Percentiles rank a stretch among this genome's conserved stretches.
Conservation (phyloP, 1,140 invertebrate species). For the Drosophila gunungcola region DNA sequence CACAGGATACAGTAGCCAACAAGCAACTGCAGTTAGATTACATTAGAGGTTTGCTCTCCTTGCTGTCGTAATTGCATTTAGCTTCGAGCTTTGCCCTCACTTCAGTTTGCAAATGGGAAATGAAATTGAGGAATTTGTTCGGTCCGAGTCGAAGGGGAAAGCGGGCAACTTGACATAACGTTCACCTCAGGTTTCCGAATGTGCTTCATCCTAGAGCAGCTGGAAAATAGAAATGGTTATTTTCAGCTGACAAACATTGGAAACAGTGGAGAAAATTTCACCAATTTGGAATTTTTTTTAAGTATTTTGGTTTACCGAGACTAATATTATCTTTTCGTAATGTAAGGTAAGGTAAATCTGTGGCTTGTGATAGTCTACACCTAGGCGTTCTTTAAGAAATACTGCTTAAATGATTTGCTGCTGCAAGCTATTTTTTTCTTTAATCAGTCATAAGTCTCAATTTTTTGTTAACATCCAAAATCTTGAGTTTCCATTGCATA, state of each 20-base stretch:
- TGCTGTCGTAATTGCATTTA: slow-evolving; percentile 73
- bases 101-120: slow-evolving; percentile 41
- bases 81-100: slow-evolving; percentile 51
- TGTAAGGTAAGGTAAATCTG: too few relatives aligned
- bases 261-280: slow-evolving; percentile 14
- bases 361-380: too few relatives aligned
- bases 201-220: slow-evolving; percentile 31
- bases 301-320: too few relatives aligned
- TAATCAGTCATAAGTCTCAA: too few relatives aligned
- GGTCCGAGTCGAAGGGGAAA: slow-evolving; percentile 9
- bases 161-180: slow-evolving; percentile 43
- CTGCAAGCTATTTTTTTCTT: too few relatives aligned
- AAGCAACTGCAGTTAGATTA: slow-evolving; percentile 56
- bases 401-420: too few relatives aligned
- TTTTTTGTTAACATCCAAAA: too few relatives aligned
- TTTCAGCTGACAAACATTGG: slow-evolving; percentile 17
- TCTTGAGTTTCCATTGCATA: too few relatives aligned
- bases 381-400: too few relatives aligned
- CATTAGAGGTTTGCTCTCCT: slow-evolving; percentile 66
- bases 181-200: slow-evolving; percentile 50
- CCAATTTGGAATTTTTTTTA: background rate
- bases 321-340: too few relatives aligned
- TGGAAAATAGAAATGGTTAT: slow-evolving; percentile 12
- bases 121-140: slow-evolving; percentile 34
- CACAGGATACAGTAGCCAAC: slow-evolving; percentile 9